Percentiles rank a stretch among this genome's conserved stretches.
Conservation (phyloP, 2,888 invertebrate species). For the Dryococelus australis region DNA sequence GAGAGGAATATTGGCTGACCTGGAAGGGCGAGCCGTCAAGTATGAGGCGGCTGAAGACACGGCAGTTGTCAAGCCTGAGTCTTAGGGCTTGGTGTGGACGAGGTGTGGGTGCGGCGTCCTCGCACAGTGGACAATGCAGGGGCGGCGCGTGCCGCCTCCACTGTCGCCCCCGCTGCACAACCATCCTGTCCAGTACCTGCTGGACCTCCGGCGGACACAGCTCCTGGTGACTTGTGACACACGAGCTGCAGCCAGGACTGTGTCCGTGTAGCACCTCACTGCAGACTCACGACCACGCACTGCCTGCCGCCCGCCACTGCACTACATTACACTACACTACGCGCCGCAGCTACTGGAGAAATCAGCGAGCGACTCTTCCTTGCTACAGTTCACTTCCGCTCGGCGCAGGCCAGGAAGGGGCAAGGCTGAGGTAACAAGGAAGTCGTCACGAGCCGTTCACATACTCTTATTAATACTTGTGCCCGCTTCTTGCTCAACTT, state of each 20-base stretch:
- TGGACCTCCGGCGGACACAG: too few species aligned
- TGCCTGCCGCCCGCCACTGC: too few species aligned
- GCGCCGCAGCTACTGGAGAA: neutral
- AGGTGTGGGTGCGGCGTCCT: neutral
- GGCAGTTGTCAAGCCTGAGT: slow-evolving; percentile 35
- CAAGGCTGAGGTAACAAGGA: neutral
- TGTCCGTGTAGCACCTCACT: too few species aligned
- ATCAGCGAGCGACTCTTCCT: neutral
- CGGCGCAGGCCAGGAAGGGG: neutral
- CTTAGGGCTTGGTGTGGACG: slow-evolving; percentile 11
- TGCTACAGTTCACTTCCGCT: neutral
- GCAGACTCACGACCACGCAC: too few species aligned
- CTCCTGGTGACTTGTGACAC: too few species aligned
- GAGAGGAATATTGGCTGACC: slow-evolving; percentile 30
- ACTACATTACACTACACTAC: too few species aligned
- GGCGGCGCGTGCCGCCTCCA: slow-evolving; percentile 17
- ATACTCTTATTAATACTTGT: neutral
- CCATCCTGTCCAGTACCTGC: too few species aligned
- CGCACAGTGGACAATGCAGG: neutral
- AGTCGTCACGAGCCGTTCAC: neutral
- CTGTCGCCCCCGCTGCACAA: too few species aligned
- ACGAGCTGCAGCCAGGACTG: too few species aligned
- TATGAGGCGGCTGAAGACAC: slow-evolving; percentile 26
- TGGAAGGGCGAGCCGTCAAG: slow-evolving; percentile 42
- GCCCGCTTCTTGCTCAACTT: too few species aligned